Evolutionary conservation across 2,888 invertebrate genomes (phyloP), one percentile per base, ranked within the genome.

Genomic region (Notodromas monacha): DNA sequence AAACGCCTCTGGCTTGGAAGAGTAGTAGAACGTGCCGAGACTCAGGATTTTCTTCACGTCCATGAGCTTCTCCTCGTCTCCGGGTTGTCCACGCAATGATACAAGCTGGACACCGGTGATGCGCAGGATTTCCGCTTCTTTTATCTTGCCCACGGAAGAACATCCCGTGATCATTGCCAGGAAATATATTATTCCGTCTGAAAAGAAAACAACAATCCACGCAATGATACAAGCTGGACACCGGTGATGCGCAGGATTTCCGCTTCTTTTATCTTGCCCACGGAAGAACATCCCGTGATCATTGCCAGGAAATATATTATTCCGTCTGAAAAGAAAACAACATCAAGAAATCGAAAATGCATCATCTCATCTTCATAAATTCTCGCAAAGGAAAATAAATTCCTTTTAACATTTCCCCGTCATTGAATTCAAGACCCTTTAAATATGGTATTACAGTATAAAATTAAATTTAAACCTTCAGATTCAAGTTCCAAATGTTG

Each of bases 1-100:
- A 45, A 84, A 65, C 29, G 65, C 57, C 36, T 51, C 41, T 29
- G 56, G 55, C 26, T 55, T 48, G 3, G 46, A 37, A 26, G 62
- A 61, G 50, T 96, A 96, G 48, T 96, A 99, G 50, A 92, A 92
- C 21, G 84, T 86, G 8, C 92, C 92, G n/a, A 89, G 86, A 47
- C 81, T 86, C 3, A 96, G 56, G 32, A 96, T 55, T 49, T 86
- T 84, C 37, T 77, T 63, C 3, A 51, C 37, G 38, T 52, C 54
- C 29, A 39, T 39, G 12, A 55, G 42, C 14, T 46, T 38, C 15
- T 52, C 52, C 28, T 51, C 47, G 36, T 51, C 52, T 12, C 38
- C 34, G 4, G 42, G 41, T 3, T 39, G 40, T 34, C 50, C 48
- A 31, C 42, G 43, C 35, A 89, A 52, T 1, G 86, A 77, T 6